Conservation (phyloP, 2,113 vertebrate genomes). For the Mionectes macconnelli region DNA sequence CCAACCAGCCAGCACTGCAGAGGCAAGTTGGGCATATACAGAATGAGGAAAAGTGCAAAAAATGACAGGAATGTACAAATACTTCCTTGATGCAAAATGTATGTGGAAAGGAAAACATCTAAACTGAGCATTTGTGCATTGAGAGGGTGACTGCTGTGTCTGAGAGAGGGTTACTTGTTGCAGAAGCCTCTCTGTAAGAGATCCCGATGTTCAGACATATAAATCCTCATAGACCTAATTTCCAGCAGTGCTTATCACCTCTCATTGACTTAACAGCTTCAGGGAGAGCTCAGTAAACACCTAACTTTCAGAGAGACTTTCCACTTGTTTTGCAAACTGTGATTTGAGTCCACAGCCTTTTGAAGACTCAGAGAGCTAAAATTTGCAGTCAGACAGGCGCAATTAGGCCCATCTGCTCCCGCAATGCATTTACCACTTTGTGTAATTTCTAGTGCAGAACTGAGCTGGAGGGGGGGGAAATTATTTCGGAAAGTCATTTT, state of each 20-base stretch:
- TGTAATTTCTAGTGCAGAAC: neutral
- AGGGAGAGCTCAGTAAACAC: neutral
- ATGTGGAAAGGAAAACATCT: neutral
- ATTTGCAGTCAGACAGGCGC: neutral
- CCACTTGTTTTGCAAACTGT: neutral
- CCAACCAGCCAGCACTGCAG: neutral
- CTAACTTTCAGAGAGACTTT: neutral
- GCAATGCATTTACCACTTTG: neutral
- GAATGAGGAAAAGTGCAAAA: neutral
- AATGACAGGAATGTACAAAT: neutral
- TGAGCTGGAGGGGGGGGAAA: neutral
- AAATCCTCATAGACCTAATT: neutral
- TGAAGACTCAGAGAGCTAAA: neutral
- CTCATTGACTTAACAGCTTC: neutral
- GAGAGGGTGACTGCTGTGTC: neutral
- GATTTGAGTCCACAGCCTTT: neutral
- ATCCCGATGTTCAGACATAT: neutral
- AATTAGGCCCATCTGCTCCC: neutral
- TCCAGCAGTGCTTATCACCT: neutral
- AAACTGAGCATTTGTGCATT: neutral
- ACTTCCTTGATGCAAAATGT: neutral
- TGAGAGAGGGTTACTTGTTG: neutral
- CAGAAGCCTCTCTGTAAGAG: neutral
- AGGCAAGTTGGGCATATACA: neutral
- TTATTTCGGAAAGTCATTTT: neutral